Evolutionary conservation across 2,797 vertebrate genomes (phyloP).

Genomic region (Enoplosus armatus): DNA sequence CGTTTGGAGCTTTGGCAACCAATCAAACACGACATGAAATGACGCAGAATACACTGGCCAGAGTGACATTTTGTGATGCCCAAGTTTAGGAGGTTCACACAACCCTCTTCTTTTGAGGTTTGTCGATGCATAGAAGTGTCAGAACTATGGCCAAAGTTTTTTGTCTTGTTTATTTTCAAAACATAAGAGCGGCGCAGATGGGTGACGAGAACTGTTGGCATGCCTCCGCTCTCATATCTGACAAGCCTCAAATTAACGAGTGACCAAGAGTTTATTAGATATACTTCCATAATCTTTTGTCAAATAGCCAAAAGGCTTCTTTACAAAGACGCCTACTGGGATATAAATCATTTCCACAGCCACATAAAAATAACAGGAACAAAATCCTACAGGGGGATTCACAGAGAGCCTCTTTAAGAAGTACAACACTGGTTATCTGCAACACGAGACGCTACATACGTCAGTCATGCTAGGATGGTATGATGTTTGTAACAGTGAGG

Average conservation of each 20-base stretch:
- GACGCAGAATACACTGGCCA: background rate
- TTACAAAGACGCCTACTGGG: too few relatives aligned
- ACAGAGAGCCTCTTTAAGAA: background rate
- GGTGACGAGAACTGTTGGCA: background rate
- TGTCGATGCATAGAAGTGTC: background rate
- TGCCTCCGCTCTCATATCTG: background rate
- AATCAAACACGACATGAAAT: background rate
- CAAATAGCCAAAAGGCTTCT: background rate
- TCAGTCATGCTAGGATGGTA: background rate
- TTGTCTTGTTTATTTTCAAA: background rate
- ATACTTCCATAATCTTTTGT: background rate
- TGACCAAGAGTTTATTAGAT: background rate
- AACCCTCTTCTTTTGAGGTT: background rate
- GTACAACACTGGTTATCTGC: conserved; percentile 2
- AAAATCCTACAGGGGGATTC: background rate
- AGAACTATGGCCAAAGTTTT: background rate
- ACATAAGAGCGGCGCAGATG: background rate
- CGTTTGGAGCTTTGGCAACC: too few relatives aligned
- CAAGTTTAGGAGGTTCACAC: too few relatives aligned
- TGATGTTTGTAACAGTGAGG: background rate
- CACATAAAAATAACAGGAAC: conserved; percentile 14
- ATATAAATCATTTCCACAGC: conserved; percentile 36
- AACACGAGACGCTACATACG: background rate
- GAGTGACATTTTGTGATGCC: too few relatives aligned
- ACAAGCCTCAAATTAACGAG: background rate